Percentiles rank a stretch among this genome's conserved stretches.
These are phyloP conservation scores for Clarias pachynema DNA, from an alignment of 2,797 vertebrate genomes.

Conservation along the genomic window DNA sequence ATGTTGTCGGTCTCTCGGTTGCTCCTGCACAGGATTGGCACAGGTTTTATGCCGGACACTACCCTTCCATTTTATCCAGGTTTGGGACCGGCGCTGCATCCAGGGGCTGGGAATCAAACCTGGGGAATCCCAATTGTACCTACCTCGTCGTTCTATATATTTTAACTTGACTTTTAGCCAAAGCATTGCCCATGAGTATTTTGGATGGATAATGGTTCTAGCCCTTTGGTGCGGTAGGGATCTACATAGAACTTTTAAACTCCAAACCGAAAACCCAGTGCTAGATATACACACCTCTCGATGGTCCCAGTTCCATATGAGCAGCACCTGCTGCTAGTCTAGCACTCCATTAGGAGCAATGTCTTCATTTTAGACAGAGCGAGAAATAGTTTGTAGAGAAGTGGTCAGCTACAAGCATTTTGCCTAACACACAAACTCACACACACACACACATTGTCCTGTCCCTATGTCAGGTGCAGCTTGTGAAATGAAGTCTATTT, in stretches of 20 bases:
- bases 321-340: neutral
- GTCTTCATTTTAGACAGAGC: neutral
- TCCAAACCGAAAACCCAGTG: neutral
- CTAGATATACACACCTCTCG: neutral
- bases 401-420: conserved; percentile 1
- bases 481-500: conserved; percentile 79
- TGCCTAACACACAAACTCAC: conserved; percentile 9
- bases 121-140: no score
- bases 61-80: no score
- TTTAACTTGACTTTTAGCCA: neutral
- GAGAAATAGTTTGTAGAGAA: neutral
- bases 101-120: no score
- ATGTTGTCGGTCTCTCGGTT: no score
- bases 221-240: no score
- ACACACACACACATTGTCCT: conserved; percentile 20
- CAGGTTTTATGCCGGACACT: no score
- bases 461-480: conserved; percentile 40
- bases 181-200: neutral
- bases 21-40: no score
- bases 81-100: no score
- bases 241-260: neutral
- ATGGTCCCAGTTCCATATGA: neutral
- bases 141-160: neutral
- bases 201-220: neutral
- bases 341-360: conserved; percentile 2